A percentile compares a stretch with the other conserved stretches of the same genome.
Conservation (phyloP, 2,797 vertebrate species). For the Mycteria americana region DNA sequence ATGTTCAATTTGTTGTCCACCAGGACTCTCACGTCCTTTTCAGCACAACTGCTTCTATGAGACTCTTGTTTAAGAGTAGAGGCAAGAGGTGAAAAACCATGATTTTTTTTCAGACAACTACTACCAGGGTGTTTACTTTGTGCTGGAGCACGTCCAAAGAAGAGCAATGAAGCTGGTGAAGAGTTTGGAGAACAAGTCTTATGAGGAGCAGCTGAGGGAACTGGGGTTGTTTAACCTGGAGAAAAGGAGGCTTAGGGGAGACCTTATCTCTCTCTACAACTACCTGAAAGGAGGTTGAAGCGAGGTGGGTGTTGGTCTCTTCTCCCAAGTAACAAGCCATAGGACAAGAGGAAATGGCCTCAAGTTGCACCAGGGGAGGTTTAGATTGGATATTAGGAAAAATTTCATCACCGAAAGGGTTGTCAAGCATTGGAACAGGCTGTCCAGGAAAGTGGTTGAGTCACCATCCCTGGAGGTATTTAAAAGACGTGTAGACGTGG, state of each 20-base stretch:
- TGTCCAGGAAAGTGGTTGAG: too few relatives aligned
- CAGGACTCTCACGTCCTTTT: not conserved
- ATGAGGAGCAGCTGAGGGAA: not conserved
- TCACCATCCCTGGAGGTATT: too few relatives aligned
- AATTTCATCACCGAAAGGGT: too few relatives aligned
- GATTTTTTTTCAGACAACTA: not conserved
- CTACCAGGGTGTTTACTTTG: not conserved
- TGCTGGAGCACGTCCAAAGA: not conserved
- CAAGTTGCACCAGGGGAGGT: too few relatives aligned
- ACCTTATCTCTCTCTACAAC: accelerated
- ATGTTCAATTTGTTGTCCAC: not conserved
- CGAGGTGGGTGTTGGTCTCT: too few relatives aligned
- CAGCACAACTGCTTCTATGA: not conserved
- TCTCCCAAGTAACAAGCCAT: too few relatives aligned
- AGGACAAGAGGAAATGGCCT: too few relatives aligned
- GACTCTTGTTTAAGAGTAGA: not conserved
- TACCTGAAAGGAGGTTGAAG: not conserved
- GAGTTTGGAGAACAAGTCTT: not conserved
- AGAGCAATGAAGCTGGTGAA: not conserved
- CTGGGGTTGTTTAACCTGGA: not conserved
- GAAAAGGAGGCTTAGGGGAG: not conserved
- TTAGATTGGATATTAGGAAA: too few relatives aligned
- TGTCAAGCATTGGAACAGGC: too few relatives aligned
- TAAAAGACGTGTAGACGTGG: too few relatives aligned
- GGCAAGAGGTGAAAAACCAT: not conserved